Conservation (phyloP, 2,888 invertebrate genomes). For the Acanthococcus lagerstroemiae region DNA sequence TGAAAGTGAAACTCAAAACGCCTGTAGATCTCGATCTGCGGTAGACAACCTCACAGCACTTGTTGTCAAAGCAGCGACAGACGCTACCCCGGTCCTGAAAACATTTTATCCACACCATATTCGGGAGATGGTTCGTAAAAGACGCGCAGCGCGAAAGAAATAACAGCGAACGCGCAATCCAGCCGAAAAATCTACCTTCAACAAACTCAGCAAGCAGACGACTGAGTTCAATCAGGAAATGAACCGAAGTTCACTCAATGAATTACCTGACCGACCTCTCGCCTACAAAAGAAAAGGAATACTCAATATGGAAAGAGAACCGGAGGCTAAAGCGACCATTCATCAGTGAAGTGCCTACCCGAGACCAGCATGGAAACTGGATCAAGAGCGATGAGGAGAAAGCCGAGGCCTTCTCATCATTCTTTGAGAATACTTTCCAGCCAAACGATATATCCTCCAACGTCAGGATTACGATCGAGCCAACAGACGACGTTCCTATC, state of each 20-base stretch:
- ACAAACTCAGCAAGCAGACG: not conserved
- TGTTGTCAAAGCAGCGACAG: not conserved
- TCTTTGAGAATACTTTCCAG: not conserved
- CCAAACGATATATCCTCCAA: not conserved
- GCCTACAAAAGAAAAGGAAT: too few relatives aligned
- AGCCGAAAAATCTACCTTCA: not conserved
- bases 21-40: not conserved
- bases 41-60: not conserved
- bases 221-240: too few relatives aligned
- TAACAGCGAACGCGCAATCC: not conserved
- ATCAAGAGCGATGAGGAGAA: not conserved
- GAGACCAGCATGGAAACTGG: not conserved
- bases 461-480: too few relatives aligned
- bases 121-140: not conserved
- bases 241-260: too few relatives aligned
- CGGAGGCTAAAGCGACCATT: not conserved
- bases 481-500: too few relatives aligned
- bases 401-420: not conserved
- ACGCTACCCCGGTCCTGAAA: not conserved
- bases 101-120: not conserved
- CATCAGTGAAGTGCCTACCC: not conserved
- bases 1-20: not conserved
- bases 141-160: not conserved
- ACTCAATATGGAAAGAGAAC: not conserved
- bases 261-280: too few relatives aligned